Conservation (phyloP, 2,888 invertebrate species). For the Sicus ferrugineus region DNA sequence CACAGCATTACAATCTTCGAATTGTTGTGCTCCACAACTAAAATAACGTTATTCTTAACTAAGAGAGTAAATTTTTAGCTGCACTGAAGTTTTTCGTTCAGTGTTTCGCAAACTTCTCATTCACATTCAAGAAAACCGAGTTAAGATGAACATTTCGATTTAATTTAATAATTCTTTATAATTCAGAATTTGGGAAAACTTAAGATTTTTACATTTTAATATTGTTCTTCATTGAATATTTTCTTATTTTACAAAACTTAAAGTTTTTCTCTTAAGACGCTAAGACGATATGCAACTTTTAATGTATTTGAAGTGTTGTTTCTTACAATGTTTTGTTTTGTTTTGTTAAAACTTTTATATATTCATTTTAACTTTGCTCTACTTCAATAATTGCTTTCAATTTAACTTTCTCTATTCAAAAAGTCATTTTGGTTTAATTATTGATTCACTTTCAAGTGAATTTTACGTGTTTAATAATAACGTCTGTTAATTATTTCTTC, state of each 20-base stretch:
- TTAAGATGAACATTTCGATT: no score
- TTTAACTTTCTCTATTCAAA: neutral
- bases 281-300: conserved; percentile 27
- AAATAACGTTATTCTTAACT: no score
- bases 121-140: no score
- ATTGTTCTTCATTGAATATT: conserved; percentile 29
- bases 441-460: no score
- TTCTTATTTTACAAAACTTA: conserved; percentile 33
- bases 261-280: conserved; percentile 7
- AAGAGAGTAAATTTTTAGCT: conserved; percentile 6
- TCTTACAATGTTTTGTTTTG: conserved; percentile 22
- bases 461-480: no score
- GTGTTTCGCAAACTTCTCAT: neutral
- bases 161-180: conserved; percentile 36
- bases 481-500: neutral
- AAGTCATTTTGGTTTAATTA: no score
- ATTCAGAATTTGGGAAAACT: conserved; percentile 51
- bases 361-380: conserved; percentile 34
- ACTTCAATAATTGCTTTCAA: neutral
- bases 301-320: conserved; percentile 24
- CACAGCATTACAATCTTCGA: conserved; percentile 10
- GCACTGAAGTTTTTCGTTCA: neutral
- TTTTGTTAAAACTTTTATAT: conserved; percentile 11
- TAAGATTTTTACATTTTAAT: conserved; percentile 33
- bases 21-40: no score